Conservation (phyloP, 2,888 invertebrate genomes). For the Pseudococcus viburni region DNA sequence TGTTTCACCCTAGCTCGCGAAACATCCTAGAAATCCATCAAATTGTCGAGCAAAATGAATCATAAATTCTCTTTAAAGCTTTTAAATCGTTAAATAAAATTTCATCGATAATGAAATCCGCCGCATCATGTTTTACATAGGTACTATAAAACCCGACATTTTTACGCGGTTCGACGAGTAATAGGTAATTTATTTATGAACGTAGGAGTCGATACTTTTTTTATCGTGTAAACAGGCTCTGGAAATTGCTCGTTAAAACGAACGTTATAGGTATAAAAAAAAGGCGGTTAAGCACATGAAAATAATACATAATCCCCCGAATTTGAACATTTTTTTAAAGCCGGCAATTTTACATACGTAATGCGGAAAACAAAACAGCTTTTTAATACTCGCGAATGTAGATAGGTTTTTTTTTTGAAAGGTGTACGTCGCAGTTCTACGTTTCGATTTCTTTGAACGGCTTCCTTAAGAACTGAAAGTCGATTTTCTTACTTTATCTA, state of each 20-base stretch:
- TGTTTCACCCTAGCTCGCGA: too few species aligned
- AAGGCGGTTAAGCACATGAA: not conserved
- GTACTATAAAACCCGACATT: too few species aligned
- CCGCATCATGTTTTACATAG: not conserved
- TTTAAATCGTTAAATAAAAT: not conserved
- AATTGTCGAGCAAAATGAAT: not conserved
- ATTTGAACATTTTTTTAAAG: not conserved
- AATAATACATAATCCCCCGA: not conserved
- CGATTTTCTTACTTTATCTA: too few species aligned
- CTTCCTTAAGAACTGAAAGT: too few species aligned
- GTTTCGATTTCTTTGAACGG: too few species aligned
- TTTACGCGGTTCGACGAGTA: not conserved
- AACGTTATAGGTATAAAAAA: not conserved
- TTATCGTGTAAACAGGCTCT: not conserved
- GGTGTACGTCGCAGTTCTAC: too few species aligned
- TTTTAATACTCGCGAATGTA: not conserved
- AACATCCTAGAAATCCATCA: not conserved
- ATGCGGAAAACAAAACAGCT: not conserved
- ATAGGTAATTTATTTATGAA: conserved; percentile 25
- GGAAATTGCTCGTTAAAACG: not conserved
- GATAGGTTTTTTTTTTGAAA: too few species aligned
- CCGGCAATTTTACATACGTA: not conserved
- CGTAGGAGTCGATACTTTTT: not conserved
- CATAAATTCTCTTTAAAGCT: not conserved
- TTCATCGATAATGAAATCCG: not conserved